Percentiles rank a stretch among this genome's conserved stretches.
phyloP scores from a whole-genome alignment of 2,888 invertebrate species.

The Bombyx huttoni region DNA sequence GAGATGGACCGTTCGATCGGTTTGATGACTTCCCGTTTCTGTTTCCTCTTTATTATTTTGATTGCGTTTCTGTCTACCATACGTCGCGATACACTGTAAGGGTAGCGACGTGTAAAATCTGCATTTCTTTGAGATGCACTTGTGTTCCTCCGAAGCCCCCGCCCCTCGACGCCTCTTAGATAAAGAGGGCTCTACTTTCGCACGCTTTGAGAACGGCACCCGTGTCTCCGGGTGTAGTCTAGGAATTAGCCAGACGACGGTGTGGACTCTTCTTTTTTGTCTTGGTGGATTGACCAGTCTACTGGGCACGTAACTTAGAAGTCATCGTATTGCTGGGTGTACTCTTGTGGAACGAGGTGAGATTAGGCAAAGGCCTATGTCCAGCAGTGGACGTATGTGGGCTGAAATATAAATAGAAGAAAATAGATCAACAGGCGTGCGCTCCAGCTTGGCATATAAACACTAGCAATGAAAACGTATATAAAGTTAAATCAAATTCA shows the following conservation, averaged over 20 bases:
- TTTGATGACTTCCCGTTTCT: no score
- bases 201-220: slow-evolving; percentile 57
- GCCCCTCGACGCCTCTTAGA: slow-evolving; percentile 49
- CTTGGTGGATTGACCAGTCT: not conserved
- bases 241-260: not conserved
- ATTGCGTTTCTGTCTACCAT: slow-evolving; percentile 29
- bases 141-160: slow-evolving; percentile 34
- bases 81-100: slow-evolving; percentile 56
- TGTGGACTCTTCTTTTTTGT: not conserved
- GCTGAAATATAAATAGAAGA: no score
- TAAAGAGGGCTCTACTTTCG: slow-evolving; percentile 67
- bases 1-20: no score
- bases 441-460: no score
- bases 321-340: no score
- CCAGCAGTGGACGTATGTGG: no score
- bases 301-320: no score
- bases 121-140: slow-evolving; percentile 74
- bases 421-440: no score
- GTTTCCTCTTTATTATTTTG: not conserved
- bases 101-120: slow-evolving; percentile 73
- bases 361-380: no score
- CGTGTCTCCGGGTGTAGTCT: slow-evolving; percentile 40
- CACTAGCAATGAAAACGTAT: no score
- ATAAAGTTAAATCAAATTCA: no score
- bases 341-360: no score